Evolutionary conservation across 2,888 invertebrate genomes (phyloP), one percentile per base, ranked within the genome.

Genomic region (Trichogramma dendrolimi): DNA sequence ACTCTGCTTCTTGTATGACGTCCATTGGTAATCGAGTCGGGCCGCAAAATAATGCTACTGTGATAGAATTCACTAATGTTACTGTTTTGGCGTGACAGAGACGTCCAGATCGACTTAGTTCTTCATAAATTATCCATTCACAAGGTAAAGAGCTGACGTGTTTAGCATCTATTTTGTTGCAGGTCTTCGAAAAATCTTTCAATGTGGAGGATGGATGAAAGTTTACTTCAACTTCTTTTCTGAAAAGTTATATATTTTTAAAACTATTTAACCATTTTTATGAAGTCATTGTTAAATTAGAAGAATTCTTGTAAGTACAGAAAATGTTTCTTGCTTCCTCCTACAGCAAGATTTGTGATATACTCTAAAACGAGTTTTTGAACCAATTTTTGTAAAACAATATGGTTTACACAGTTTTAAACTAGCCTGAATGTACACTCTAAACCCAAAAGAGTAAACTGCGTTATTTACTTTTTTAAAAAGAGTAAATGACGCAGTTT

Each of bases 71-170:
- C 0, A 96, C 86, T 6, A 91, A 78, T 0, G 96, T 95, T 63
- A 88, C 90, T 68, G 90, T 90, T 51, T 89, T 86, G 1, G 92
- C 85, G 73, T 89, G 86, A 64, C 90, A 89, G 58, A 86, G 82
- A 14, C 86, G 82, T 0, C 87, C 86, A 0, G 85, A 82, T 51
- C 90, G 85, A 0, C 88, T 87, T 79, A 94, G 89, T 78, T 95
- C 94, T 73, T 93, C 93, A 73, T 88, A 96, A 8, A 92, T 83
- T 11, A 95, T 80, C 94, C 95, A 96, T 71, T 93, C 90, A 8
- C 88, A 86, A 0, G 89, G 87, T 55, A 91, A 74, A 49, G 74
- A 72, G 51, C 78, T 74, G 1, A 84, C 79, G 47, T 78, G 76
- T 51, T 77, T 73, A 4, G 77, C 73, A 63, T 80, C 80, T 5